Conservation (phyloP, 2,888 invertebrate genomes). For the Heliothis peltigera region DNA sequence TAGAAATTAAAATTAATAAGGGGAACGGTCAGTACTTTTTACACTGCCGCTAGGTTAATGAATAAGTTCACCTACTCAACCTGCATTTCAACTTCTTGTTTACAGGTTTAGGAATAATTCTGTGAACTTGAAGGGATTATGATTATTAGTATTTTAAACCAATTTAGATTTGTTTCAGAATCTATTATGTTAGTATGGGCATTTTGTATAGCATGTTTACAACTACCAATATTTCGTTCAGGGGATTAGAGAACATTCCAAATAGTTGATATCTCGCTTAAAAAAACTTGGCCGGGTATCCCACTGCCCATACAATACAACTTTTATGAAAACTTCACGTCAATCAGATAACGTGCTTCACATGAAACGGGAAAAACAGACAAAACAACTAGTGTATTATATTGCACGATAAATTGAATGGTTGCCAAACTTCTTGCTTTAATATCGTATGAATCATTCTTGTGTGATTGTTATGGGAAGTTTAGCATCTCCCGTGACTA, state of each 20-base stretch:
- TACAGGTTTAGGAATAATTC: background rate
- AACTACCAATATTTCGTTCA: too few species aligned
- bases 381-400: slow-evolving; percentile 30
- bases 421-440: slow-evolving; percentile 46
- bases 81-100: background rate
- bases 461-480: slow-evolving; percentile 36
- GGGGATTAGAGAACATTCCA: too few species aligned
- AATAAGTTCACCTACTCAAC: background rate
- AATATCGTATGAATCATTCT: slow-evolving; percentile 46
- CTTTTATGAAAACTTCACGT: slow-evolving; percentile 37
- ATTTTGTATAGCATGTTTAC: too few species aligned
- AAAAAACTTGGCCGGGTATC: slow-evolving; percentile 5
- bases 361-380: slow-evolving; percentile 30
- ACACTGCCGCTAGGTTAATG: background rate
- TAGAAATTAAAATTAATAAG: slow-evolving; percentile 2
- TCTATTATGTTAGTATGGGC: too few species aligned
- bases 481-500: slow-evolving; percentile 22
- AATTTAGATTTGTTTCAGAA: too few species aligned
- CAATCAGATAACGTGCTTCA: slow-evolving; percentile 45
- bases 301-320: slow-evolving; percentile 10
- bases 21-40: background rate
- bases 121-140: too few species aligned
- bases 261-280: background rate
- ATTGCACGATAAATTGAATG: slow-evolving; percentile 41
- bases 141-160: too few species aligned